phyloP scores from a whole-genome alignment of 2,797 vertebrate genomes.

The Kryptolebias ocellatus region DNA sequence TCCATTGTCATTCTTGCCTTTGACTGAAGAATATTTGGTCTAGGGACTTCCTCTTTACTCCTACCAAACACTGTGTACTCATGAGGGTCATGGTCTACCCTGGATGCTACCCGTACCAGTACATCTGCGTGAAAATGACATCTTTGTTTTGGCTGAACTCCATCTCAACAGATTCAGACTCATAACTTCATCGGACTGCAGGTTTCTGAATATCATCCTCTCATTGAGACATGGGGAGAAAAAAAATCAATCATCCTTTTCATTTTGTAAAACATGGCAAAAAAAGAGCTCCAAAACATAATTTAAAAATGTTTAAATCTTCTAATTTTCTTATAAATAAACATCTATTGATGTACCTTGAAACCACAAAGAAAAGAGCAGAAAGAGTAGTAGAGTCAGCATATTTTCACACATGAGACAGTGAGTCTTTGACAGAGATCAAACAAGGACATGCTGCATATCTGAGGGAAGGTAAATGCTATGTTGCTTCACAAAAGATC shows the following conservation, averaged over 20 bases:
- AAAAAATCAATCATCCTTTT: neutral
- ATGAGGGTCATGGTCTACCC: slow-evolving; percentile 42
- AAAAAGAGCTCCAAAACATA: no score
- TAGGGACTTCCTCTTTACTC: neutral
- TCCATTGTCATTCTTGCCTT: neutral
- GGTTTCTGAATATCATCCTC: slow-evolving; percentile 29
- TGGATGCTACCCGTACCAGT: slow-evolving; percentile 49
- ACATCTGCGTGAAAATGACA: neutral
- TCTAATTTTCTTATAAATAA: neutral
- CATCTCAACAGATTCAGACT: slow-evolving; percentile 13
- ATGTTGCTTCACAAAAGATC: slow-evolving; percentile 3
- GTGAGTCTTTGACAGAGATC: slow-evolving; percentile 2
- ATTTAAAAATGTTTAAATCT: neutral
- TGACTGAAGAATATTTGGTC: slow-evolving; percentile 34
- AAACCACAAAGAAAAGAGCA: slow-evolving; percentile 11
- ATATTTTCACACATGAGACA: neutral
- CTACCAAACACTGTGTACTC: neutral
- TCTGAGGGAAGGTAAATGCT: slow-evolving; percentile 4
- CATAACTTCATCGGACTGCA: slow-evolving; percentile 25
- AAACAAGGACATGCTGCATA: neutral
- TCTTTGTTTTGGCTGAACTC: slow-evolving; percentile 36
- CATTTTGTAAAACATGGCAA: no score
- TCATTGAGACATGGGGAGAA: slow-evolving; percentile 17
- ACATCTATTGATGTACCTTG: slow-evolving; percentile 18
- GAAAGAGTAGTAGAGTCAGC: neutral